Evolutionary conservation across 2,797 vertebrate genomes (phyloP).

Genomic region (Crossoptilon crossoptilon): DNA sequence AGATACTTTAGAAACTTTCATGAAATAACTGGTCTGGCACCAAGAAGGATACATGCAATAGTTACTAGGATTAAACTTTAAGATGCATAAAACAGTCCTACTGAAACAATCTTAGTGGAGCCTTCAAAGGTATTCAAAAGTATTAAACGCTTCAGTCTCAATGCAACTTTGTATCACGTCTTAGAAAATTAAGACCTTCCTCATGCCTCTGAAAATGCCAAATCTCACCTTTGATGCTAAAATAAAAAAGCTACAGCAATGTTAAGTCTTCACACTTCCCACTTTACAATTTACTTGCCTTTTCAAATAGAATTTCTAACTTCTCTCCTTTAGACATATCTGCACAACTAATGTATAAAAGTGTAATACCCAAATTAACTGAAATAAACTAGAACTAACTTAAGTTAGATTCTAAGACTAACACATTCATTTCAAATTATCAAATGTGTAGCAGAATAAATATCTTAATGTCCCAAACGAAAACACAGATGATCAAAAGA

Average conservation of each 20-base stretch:
- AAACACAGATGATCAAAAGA: neutral
- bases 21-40: neutral
- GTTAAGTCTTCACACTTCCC: neutral
- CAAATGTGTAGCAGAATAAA: neutral
- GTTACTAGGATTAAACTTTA: neutral
- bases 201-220: neutral
- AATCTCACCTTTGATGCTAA: neutral
- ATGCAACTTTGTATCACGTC: neutral
- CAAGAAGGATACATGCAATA: neutral
- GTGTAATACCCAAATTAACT: neutral
- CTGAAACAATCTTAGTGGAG: neutral
- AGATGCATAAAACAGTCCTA: neutral
- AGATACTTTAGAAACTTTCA: neutral
- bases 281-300: neutral
- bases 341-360: neutral
- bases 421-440: neutral
- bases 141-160: neutral
- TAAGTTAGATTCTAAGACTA: neutral
- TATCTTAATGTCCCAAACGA: neutral
- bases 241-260: neutral
- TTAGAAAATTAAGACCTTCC: neutral
- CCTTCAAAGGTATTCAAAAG: neutral
- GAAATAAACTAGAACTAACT: neutral
- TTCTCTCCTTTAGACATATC: neutral
- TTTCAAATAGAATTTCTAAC: neutral